phyloP scores from a whole-genome alignment of 1,140 invertebrate species.

The Triops longicaudatus region DNA sequence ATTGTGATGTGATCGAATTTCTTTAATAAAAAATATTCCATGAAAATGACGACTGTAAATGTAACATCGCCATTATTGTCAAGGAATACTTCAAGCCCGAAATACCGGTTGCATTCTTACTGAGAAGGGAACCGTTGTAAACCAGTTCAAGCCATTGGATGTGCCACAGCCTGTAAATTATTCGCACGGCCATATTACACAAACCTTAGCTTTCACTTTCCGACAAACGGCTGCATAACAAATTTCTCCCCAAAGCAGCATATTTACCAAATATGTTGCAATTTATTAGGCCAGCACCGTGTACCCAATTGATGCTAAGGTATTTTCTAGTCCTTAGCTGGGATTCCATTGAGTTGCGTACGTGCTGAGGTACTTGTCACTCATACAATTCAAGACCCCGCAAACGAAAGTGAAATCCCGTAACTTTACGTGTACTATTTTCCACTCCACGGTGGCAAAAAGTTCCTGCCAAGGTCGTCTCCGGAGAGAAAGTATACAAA shows the following conservation, averaged over 20 bases:
- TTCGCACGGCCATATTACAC: background rate
- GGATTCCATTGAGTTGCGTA: background rate
- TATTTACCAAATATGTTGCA: background rate
- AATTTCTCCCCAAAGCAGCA: background rate
- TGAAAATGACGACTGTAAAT: background rate
- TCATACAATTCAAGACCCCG: background rate
- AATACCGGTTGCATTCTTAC: background rate
- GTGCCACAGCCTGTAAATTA: background rate
- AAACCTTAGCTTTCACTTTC: background rate
- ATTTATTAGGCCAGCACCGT: no score
- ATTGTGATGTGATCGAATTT: no score
- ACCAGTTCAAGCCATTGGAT: background rate
- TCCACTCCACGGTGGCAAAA: background rate
- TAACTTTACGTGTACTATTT: background rate
- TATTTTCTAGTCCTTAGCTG: background rate
- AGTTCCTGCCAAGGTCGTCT: background rate
- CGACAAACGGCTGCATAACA: background rate
- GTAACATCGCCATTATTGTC: background rate
- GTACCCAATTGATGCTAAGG: background rate
- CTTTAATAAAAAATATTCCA: no score
- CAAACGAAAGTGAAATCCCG: constrained; percentile 15
- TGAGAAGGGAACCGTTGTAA: background rate
- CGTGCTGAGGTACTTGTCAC: background rate
- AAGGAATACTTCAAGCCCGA: background rate
- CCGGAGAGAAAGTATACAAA: background rate